Percentiles rank a stretch among this genome's conserved stretches.
phyloP scores from a whole-genome alignment of 2,113 vertebrate genomes.

The Muntiacus muntjak region DNA sequence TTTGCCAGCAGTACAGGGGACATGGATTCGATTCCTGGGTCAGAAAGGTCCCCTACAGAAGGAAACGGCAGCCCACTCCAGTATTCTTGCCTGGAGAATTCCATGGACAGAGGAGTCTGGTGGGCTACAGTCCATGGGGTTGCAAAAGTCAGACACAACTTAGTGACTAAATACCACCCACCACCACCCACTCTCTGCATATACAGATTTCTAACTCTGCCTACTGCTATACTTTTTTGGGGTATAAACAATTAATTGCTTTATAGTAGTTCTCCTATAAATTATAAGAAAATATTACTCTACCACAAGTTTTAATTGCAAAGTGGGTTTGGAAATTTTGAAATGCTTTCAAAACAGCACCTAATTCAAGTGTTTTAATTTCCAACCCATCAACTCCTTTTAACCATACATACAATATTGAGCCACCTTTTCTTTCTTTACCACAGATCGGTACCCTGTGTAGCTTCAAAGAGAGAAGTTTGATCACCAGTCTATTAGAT shows the following conservation, averaged over 20 bases:
- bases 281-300: conserved; percentile 17
- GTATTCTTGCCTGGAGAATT: not conserved
- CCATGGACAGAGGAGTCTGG: not conserved
- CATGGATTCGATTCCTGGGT: not conserved
- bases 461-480: conserved; percentile 74
- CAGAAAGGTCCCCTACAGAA: not conserved
- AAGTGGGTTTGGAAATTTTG: not conserved
- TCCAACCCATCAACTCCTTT: conserved; percentile 45
- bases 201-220: not conserved
- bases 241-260: not conserved
- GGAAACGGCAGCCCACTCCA: not conserved
- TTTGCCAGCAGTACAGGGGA: not conserved
- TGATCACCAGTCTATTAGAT: conserved; percentile 69
- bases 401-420: conserved; percentile 40
- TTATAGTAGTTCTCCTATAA: not conserved
- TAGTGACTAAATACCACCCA: not conserved
- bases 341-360: conserved; percentile 46
- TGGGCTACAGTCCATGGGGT: not conserved
- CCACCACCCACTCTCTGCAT: not conserved
- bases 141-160: not conserved
- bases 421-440: conserved; percentile 54
- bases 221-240: not conserved
- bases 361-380: conserved; percentile 55
- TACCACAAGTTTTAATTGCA: conserved; percentile 13
- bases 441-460: conserved; percentile 52